Conservation (phyloP, 2,888 invertebrate species). For the Ypsolopha scabrella region DNA sequence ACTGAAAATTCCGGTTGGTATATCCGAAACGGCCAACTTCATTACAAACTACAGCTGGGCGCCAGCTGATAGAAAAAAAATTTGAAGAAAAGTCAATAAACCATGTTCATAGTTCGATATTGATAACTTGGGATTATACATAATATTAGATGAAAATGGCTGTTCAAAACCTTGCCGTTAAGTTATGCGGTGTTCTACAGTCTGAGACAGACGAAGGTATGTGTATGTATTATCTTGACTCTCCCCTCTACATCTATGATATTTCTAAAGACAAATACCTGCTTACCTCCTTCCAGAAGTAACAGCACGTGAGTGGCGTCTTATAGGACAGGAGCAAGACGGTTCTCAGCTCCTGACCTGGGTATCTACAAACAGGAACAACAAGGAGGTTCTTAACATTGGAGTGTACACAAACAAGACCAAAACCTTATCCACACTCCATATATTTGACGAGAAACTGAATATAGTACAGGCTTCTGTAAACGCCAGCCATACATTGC, state of each 20-base stretch:
- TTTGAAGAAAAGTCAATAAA: constrained; percentile 48
- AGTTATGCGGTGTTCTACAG: constrained; percentile 68
- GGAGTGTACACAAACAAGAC: constrained; percentile 73
- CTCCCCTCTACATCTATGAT: neutral
- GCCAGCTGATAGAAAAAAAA: constrained; percentile 64
- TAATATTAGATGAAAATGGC: constrained; percentile 33
- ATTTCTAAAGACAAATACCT: neutral
- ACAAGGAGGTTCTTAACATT: constrained; percentile 49
- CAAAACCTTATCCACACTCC: constrained; percentile 71
- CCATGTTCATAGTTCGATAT: neutral
- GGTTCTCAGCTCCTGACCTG: constrained; percentile 80
- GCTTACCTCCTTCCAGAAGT: constrained; percentile 46
- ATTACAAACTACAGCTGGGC: constrained; percentile 52
- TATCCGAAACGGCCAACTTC: constrained; percentile 31
- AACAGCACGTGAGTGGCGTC: constrained; percentile 81
- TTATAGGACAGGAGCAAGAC: constrained; percentile 85
- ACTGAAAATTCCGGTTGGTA: constrained; percentile 23
- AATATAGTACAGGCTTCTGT: constrained; percentile 86
- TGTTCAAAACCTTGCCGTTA: constrained; percentile 68
- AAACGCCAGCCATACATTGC: constrained; percentile 74
- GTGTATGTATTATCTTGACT: constrained; percentile 9
- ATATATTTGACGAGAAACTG: constrained; percentile 71
- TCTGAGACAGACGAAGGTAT: constrained; percentile 59
- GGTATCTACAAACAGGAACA: constrained; percentile 45
- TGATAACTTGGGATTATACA: constrained; percentile 13